phyloP scores from a whole-genome alignment of 2,797 vertebrate genomes.

The Adelosebastes latens region DNA sequence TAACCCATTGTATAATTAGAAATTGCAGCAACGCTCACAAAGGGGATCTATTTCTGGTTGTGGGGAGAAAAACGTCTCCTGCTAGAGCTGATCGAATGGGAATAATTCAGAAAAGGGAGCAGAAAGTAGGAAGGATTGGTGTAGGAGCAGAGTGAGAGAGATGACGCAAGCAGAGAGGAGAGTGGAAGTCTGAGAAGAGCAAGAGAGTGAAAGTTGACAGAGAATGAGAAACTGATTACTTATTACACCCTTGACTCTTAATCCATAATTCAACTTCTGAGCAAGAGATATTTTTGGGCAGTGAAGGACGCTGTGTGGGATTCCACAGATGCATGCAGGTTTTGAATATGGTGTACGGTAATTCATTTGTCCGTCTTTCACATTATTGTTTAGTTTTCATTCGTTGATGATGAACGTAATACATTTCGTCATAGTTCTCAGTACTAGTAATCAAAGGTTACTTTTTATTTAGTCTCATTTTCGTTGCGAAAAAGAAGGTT shows the following conservation, averaged over 20 bases:
- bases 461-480: neutral
- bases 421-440: neutral
- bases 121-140: slow-evolving; percentile 17
- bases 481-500: neutral
- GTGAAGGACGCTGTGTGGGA: neutral
- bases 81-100: slow-evolving; percentile 29
- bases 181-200: slow-evolving; percentile 30
- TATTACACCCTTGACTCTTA: slow-evolving; percentile 3
- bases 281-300: neutral
- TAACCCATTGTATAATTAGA: slow-evolving; percentile 15
- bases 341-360: neutral
- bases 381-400: neutral
- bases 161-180: slow-evolving; percentile 24
- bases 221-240: slow-evolving; percentile 57
- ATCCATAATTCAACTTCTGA: slow-evolving; percentile 1
- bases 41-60: slow-evolving; percentile 24
- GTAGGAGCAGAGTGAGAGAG: slow-evolving; percentile 14
- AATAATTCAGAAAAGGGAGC: slow-evolving; percentile 34
- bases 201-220: slow-evolving; percentile 49
- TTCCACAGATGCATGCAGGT: neutral
- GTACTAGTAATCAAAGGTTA: neutral
- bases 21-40: slow-evolving; percentile 12
- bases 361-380: neutral
- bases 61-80: slow-evolving; percentile 17
- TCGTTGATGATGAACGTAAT: neutral